Evolutionary conservation across 2,888 invertebrate genomes (phyloP).

Genomic region (Lithophane ornitopus): DNA sequence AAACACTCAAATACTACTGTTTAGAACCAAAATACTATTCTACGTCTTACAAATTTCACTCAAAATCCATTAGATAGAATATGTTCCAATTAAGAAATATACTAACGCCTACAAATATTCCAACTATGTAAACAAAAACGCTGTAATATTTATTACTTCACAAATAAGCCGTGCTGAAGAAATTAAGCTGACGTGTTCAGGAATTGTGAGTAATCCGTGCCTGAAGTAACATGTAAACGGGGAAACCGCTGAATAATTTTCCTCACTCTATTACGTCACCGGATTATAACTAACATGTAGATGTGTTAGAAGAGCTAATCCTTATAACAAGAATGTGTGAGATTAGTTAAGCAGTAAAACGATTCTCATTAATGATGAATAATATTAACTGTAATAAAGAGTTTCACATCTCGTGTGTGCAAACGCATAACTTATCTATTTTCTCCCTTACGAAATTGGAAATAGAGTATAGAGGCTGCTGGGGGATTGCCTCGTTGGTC

Average conservation of each 20-base stretch:
- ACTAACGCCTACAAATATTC: slow-evolving; percentile 42
- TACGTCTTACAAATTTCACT: slow-evolving; percentile 2
- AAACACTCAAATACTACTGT: slow-evolving; percentile 9
- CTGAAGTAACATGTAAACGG: slow-evolving; percentile 37
- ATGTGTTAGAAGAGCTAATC: slow-evolving; percentile 22
- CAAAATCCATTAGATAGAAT: slow-evolving; percentile 15
- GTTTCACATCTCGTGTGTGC: slow-evolving; percentile 33
- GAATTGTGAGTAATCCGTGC: slow-evolving; percentile 64
- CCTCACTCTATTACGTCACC: slow-evolving; percentile 32
- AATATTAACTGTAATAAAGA: slow-evolving; percentile 38
- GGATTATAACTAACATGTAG: slow-evolving; percentile 20
- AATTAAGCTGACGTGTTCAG: slow-evolving; percentile 50
- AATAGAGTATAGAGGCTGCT: background rate
- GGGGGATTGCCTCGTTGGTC: too few species aligned
- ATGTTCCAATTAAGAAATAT: slow-evolving; percentile 45
- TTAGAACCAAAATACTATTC: slow-evolving; percentile 21
- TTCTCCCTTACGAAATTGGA: background rate
- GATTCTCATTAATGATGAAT: slow-evolving; percentile 33
- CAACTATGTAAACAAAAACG: slow-evolving; percentile 51
- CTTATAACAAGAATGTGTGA: slow-evolving; percentile 18
- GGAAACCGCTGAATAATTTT: slow-evolving; percentile 52
- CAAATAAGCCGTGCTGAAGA: slow-evolving; percentile 55
- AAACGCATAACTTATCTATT: slow-evolving; percentile 37
- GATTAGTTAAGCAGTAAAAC: slow-evolving; percentile 31
- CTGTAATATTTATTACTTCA: slow-evolving; percentile 46